A percentile compares a stretch with the other conserved stretches of the same genome.
Evolutionary conservation across 2,113 vertebrate species (phyloP).

Genomic region (Cairina moschata): DNA sequence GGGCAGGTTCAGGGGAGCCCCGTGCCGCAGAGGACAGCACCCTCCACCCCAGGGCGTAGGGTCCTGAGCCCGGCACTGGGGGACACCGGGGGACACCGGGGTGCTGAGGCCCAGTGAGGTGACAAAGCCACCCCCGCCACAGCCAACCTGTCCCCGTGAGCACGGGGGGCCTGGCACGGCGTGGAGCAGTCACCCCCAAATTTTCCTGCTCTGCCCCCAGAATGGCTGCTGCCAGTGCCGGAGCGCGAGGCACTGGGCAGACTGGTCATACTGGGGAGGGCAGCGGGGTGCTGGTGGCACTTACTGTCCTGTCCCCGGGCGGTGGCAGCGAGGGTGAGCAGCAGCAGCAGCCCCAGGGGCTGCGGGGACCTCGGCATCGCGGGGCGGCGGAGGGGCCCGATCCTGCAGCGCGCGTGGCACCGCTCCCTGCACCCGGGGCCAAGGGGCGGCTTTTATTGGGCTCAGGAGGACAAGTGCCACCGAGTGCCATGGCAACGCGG

Average conservation of each 20-base stretch:
- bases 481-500: neutral
- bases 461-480: conserved; percentile 2
- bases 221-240: neutral
- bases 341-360: neutral
- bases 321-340: accelerated
- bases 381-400: accelerated
- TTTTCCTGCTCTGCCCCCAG: neutral
- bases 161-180: accelerated
- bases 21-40: accelerated
- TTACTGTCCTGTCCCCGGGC: neutral
- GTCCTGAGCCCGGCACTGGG: accelerated
- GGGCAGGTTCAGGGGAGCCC: neutral
- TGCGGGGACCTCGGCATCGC: neutral
- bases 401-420: accelerated
- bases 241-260: neutral
- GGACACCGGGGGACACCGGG: neutral
- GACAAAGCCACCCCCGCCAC: neutral
- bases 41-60: neutral
- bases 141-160: accelerated
- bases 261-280: neutral
- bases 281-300: accelerated
- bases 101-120: neutral
- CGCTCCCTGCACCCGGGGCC: neutral
- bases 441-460: neutral
- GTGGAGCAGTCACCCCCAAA: neutral